phyloP scores from a whole-genome alignment of 2,113 vertebrate genomes.

The Misgurnus anguillicaudatus region DNA sequence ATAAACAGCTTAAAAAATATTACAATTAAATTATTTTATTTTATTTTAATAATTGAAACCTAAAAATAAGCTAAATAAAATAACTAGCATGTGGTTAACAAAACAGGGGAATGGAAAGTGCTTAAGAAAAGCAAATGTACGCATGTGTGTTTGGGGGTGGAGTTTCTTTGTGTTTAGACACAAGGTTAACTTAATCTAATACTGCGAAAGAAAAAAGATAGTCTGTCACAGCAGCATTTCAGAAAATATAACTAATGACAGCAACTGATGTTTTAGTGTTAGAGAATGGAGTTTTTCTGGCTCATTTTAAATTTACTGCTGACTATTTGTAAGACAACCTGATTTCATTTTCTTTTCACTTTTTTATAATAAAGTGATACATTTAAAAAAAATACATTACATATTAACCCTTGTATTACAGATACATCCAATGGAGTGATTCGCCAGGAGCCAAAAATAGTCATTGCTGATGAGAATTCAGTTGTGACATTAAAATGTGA shows the following conservation, averaged over 20 bases:
- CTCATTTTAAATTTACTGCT: slow-evolving; percentile 30
- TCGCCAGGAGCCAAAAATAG: slow-evolving; percentile 12
- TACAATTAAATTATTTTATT: too few species aligned
- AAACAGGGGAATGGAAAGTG: too few species aligned
- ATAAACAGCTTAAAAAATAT: too few species aligned
- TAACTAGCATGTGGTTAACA: too few species aligned
- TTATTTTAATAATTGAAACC: too few species aligned
- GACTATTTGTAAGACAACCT: slow-evolving; percentile 41
- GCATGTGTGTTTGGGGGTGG: neutral
- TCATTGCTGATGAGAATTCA: neutral
- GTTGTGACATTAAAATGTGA: slow-evolving; percentile 51
- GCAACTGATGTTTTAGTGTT: neutral
- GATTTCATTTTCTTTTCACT: neutral
- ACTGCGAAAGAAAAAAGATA: neutral
- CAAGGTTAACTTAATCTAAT: neutral
- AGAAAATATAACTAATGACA: neutral
- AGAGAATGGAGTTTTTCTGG: slow-evolving; percentile 27
- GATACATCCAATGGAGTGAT: slow-evolving; percentile 44
- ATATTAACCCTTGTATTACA: slow-evolving; percentile 32
- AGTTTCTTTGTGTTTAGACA: neutral
- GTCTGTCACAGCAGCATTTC: neutral
- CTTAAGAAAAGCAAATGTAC: too few species aligned
- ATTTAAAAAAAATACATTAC: too few species aligned
- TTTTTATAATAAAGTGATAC: too few species aligned
- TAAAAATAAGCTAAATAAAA: too few species aligned